A percentile compares a stretch with the other conserved stretches of the same genome.
These are phyloP conservation scores for Anabas testudineus DNA, from an alignment of 2,797 vertebrate genomes.

Conservation along the genomic window DNA sequence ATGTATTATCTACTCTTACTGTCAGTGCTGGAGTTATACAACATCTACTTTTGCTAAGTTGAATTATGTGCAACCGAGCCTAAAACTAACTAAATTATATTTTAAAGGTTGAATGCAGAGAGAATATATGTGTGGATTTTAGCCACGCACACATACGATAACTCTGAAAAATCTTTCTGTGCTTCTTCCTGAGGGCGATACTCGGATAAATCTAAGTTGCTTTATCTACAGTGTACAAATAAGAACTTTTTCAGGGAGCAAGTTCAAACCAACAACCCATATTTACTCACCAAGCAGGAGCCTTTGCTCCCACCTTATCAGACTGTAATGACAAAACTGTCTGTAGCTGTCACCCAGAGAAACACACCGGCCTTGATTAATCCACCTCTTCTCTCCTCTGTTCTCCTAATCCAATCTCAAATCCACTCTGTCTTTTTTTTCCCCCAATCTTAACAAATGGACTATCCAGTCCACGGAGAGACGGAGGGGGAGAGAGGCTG, in stretches of 20 bases:
- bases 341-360: conserved; percentile 69
- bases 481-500: conserved; percentile 11
- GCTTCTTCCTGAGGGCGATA: conserved; percentile 20
- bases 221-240: conserved; percentile 22
- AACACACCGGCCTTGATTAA: conserved; percentile 71
- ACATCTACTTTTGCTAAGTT: conserved; percentile 35
- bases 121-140: conserved; percentile 19
- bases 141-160: conserved; percentile 16
- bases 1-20: conserved; percentile 38
- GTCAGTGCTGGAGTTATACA: conserved; percentile 21
- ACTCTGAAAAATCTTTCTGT: conserved; percentile 7
- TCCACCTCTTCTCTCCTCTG: conserved; percentile 63
- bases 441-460: conserved; percentile 68
- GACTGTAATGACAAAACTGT: conserved; percentile 70
- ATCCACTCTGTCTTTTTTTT: conserved; percentile 58
- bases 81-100: conserved; percentile 38
- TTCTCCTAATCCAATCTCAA: conserved; percentile 71
- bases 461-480: conserved; percentile 48
- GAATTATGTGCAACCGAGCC: conserved; percentile 30
- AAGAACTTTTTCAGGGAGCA: conserved; percentile 7
- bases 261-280: conserved; percentile 35
- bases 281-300: conserved; percentile 51
- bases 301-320: conserved; percentile 51
- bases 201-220: conserved; percentile 31
- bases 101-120: conserved; percentile 11